phyloP scores from a whole-genome alignment of 1,140 invertebrate genomes.

The Coenobita brevimanus region DNA sequence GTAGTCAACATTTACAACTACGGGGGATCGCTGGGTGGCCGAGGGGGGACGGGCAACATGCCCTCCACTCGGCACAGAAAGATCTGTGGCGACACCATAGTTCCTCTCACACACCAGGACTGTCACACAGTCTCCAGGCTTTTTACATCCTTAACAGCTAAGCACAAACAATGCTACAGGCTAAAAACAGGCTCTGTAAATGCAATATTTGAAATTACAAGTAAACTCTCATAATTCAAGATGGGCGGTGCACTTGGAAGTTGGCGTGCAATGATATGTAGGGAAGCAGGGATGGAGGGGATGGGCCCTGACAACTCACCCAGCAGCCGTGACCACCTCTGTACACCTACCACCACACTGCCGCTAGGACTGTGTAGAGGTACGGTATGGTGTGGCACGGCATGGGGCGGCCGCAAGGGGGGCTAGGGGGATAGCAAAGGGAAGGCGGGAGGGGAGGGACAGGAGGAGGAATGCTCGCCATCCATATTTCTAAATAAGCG shows the following conservation, averaged over 20 bases:
- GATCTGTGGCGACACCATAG: conserved; percentile 55
- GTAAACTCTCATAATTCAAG: conserved; percentile 18
- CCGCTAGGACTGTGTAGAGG: no score
- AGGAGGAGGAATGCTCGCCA: conserved; percentile 43
- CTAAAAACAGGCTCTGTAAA: conserved; percentile 52
- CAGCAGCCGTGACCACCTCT: neutral
- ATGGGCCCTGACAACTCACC: neutral
- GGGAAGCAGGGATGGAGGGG: neutral
- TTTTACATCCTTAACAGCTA: conserved; percentile 61
- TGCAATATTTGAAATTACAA: conserved; percentile 43
- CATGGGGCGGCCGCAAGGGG: no score
- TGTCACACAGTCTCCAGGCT: conserved; percentile 49
- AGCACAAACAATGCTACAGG: conserved; percentile 59
- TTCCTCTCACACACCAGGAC: conserved; percentile 46
- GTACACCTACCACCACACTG: neutral
- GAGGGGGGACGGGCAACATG: neutral
- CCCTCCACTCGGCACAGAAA: conserved; percentile 33
- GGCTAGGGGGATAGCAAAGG: neutral
- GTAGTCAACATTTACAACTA: conserved; percentile 29
- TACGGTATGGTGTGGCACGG: no score
- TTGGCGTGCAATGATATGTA: neutral
- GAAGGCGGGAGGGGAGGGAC: neutral
- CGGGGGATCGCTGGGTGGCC: conserved; percentile 8
- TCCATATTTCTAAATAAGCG: conserved; percentile 63
- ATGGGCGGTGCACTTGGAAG: conserved; percentile 33